Conservation (phyloP, 1,140 invertebrate species). For the Drosophila ambigua region DNA sequence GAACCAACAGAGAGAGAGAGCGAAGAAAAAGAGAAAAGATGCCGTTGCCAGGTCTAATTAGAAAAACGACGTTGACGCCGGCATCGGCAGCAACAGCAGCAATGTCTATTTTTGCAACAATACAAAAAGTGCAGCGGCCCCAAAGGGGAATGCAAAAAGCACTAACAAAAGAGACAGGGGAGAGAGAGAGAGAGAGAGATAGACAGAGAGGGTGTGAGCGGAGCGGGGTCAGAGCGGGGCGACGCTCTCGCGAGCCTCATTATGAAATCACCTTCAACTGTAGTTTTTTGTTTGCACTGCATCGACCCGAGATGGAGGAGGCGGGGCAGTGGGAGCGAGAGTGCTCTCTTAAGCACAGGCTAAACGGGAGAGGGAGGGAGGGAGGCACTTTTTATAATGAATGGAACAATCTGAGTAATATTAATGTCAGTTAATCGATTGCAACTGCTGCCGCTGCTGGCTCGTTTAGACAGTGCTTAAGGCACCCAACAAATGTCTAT, state of each 20-base stretch:
- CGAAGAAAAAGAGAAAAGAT: conserved; percentile 31
- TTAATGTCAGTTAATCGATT: too few species aligned
- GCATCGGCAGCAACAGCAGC: conserved; percentile 20
- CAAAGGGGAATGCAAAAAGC: conserved; percentile 33
- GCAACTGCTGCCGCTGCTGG: too few species aligned
- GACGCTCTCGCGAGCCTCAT: conserved; percentile 44
- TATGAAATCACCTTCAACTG: conserved; percentile 81
- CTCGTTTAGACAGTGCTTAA: too few species aligned
- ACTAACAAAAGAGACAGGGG: conserved; percentile 2
- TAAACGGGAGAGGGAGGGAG: neutral
- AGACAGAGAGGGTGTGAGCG: neutral
- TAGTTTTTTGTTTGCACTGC: conserved; percentile 61
- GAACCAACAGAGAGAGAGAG: conserved; percentile 19
- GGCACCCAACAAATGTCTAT: too few species aligned
- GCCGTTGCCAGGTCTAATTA: conserved; percentile 54
- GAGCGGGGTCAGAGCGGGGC: conserved; percentile 3
- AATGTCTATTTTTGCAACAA: conserved; percentile 70
- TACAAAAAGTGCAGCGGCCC: conserved; percentile 38
- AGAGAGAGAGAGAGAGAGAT: conserved; percentile 11
- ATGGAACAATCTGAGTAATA: too few species aligned
- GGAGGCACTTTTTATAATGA: too few species aligned
- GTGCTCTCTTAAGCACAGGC: too few species aligned
- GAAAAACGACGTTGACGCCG: conserved; percentile 38
- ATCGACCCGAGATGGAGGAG: conserved; percentile 53
- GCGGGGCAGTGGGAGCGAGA: neutral